Percentiles rank a stretch among this genome's conserved stretches.
These are phyloP conservation scores for Intellagama lesueurii DNA, from an alignment of 2,797 vertebrate species.

Conservation along the genomic window DNA sequence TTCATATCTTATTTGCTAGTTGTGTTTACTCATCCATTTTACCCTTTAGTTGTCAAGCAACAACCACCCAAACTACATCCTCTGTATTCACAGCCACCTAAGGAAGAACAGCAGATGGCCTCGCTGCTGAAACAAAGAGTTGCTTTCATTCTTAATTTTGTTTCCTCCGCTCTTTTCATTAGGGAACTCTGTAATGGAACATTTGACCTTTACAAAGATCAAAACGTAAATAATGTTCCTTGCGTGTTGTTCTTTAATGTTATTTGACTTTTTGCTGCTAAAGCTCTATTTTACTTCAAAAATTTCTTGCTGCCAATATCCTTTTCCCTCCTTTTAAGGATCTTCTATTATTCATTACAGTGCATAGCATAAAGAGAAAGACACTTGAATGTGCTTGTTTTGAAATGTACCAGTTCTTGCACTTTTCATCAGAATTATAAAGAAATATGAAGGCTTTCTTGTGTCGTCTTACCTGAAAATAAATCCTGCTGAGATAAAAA, in stretches of 20 bases:
- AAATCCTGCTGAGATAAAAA: background rate
- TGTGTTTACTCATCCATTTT: conserved; percentile 61
- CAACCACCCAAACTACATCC: conserved; percentile 50
- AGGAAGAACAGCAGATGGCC: conserved; percentile 55
- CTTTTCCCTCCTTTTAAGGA: background rate
- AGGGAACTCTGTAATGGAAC: conserved; percentile 30
- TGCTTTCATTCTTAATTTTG: conserved; percentile 49
- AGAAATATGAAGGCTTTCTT: background rate
- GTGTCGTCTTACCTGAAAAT: background rate
- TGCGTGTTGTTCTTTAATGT: conserved; percentile 18
- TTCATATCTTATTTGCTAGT: conserved; percentile 58
- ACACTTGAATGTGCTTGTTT: background rate
- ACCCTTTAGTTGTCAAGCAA: conserved; percentile 68
- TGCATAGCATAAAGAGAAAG: background rate
- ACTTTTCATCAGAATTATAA: background rate
- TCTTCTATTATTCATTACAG: conserved; percentile 11
- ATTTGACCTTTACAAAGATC: conserved; percentile 43
- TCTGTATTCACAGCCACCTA: conserved; percentile 27
- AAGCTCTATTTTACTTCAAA: conserved; percentile 19
- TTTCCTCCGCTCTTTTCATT: conserved; percentile 39
- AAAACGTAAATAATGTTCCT: conserved; percentile 35
- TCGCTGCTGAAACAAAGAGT: conserved; percentile 45
- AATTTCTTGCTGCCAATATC: conserved; percentile 17
- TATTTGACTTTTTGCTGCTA: conserved; percentile 27
- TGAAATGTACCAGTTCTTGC: background rate